phyloP scores from a whole-genome alignment of 2,113 vertebrate genomes.

The Plestiodon gilberti region DNA sequence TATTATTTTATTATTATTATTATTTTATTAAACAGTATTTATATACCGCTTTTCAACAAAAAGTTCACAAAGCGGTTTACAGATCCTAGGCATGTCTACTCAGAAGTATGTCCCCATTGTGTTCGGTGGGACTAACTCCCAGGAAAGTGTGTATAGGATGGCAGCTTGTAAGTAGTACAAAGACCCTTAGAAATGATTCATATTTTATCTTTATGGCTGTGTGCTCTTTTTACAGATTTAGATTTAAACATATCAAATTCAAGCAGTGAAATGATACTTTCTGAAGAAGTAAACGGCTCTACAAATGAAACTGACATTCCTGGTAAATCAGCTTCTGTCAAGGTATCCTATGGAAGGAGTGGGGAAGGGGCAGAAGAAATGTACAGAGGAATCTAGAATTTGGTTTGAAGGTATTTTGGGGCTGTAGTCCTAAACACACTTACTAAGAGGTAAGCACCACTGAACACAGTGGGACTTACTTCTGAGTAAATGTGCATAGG shows the following conservation, averaged over 20 bases:
- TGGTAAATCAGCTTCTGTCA: conserved; percentile 32
- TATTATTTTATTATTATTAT: no score
- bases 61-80: no score
- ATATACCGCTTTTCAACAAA: no score
- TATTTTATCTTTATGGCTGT: neutral
- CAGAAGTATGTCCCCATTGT: no score
- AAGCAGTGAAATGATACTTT: conserved; percentile 29
- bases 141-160: no score
- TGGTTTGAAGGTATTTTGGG: neutral
- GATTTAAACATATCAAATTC: conserved; percentile 55
- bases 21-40: no score
- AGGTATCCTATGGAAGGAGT: neutral
- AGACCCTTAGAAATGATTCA: neutral
- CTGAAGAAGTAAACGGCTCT: conserved; percentile 7
- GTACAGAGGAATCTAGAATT: neutral
- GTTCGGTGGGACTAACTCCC: no score
- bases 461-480: no score
- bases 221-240: neutral
- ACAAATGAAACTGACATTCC: conserved; percentile 35
- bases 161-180: no score
- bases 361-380: neutral
- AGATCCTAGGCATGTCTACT: no score
- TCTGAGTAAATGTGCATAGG: no score
- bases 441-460: no score
- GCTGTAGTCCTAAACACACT: neutral